Conservation (phyloP, 2,888 invertebrate genomes). For the Trichopoda pennipes region DNA sequence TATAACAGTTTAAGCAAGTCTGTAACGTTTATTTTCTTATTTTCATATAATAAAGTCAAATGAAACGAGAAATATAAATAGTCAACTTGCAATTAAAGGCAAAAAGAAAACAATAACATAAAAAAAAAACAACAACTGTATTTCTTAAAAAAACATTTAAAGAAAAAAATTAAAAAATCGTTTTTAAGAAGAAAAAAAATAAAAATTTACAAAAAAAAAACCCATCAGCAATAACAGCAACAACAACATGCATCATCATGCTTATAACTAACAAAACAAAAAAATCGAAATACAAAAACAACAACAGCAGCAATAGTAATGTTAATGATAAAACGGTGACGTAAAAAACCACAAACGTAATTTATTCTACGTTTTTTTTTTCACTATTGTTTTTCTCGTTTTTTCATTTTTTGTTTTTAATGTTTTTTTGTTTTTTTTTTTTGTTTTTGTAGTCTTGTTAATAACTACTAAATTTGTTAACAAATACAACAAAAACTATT, state of each 20-base stretch:
- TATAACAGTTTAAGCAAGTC: conserved; percentile 3
- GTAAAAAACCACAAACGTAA: conserved; percentile 63
- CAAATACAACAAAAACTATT: neutral
- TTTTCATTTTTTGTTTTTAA: conserved; percentile 1
- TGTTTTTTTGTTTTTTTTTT: conserved; percentile 11
- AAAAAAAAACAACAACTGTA: conserved; percentile 16
- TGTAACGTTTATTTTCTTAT: conserved; percentile 14
- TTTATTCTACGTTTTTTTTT: conserved; percentile 43
- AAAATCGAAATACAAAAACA: neutral
- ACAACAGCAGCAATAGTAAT: conserved; percentile 2
- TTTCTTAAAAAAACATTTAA: conserved; percentile 19
- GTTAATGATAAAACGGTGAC: conserved; percentile 53
- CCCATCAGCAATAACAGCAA: conserved; percentile 22
- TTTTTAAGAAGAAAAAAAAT: neutral
- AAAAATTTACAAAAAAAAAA: conserved; percentile 13
- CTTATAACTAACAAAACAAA: conserved; percentile 38
- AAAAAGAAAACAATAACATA: conserved; percentile 15
- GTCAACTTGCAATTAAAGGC: conserved; percentile 42
- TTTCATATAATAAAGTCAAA: conserved; percentile 13
- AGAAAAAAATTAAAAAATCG: too few species aligned
- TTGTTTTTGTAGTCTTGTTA: conserved; percentile 3
- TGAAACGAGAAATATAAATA: neutral
- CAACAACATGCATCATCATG: conserved; percentile 37
- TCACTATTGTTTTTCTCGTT: conserved; percentile 23
- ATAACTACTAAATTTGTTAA: neutral